These are phyloP conservation scores for Dicaeum eximium DNA, from an alignment of 2,113 vertebrate species.

Conservation along the genomic window DNA sequence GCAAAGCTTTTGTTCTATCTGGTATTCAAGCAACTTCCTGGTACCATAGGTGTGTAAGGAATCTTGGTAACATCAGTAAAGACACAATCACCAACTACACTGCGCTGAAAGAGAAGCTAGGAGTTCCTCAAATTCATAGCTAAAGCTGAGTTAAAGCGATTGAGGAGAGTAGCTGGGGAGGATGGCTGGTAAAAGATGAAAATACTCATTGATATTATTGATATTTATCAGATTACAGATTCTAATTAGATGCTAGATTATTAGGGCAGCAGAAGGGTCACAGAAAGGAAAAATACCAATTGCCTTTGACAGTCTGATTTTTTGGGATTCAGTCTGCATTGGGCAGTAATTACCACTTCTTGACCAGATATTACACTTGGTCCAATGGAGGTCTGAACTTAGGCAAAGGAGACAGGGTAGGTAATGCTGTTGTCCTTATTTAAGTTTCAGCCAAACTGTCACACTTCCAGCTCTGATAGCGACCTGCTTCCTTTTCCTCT, in stretches of 20 bases:
- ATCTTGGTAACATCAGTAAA: background rate
- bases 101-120: background rate
- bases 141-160: background rate
- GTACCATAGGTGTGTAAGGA: background rate
- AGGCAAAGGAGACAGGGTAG: background rate
- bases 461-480: fast-evolving
- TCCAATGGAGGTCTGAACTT: background rate
- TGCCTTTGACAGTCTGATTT: background rate
- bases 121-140: background rate
- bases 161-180: background rate
- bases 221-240: background rate
- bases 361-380: background rate
- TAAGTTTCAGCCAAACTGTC: background rate
- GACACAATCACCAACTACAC: background rate
- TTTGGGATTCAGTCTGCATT: background rate
- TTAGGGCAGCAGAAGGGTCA: background rate
- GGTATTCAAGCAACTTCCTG: background rate
- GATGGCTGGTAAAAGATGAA: background rate
- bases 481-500: background rate
- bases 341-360: background rate
- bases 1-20: background rate
- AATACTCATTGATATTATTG: background rate
- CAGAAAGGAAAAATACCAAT: background rate
- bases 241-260: background rate
- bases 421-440: background rate